These are phyloP conservation scores for Chaunax sp. DNA, from an alignment of 2,797 vertebrate species.

Conservation along the genomic window DNA sequence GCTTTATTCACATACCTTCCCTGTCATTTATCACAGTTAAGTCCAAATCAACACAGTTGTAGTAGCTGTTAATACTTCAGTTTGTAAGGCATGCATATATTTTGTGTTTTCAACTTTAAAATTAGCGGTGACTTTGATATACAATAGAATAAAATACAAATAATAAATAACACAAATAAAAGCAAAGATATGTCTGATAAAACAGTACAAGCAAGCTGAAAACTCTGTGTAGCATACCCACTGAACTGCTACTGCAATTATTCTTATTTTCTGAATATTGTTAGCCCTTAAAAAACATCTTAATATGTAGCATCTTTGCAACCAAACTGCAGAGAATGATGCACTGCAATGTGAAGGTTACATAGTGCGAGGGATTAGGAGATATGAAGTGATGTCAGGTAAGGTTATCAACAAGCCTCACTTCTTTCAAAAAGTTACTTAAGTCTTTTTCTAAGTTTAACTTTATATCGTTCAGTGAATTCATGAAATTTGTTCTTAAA, in stretches of 20 bases:
- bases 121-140: background rate
- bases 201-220: background rate
- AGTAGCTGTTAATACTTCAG: background rate
- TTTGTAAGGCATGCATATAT: too few relatives aligned
- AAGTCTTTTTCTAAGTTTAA: conserved; percentile 13
- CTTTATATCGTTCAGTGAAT: conserved; percentile 19
- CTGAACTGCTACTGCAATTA: background rate
- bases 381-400: conserved; percentile 5
- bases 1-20: background rate
- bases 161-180: background rate
- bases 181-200: background rate
- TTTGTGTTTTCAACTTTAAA: conserved; percentile 2
- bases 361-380: background rate
- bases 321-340: background rate
- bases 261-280: background rate
- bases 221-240: background rate
- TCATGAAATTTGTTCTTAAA: conserved; percentile 29
- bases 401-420: conserved; percentile 11
- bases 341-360: background rate
- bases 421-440: conserved; percentile 3
- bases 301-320: background rate
- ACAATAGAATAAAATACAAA: background rate
- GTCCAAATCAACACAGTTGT: background rate
- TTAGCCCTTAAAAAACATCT: background rate
- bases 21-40: background rate